These are phyloP conservation scores for Heliconius erato DNA, from an alignment of 2,888 invertebrate species.

Conservation along the genomic window DNA sequence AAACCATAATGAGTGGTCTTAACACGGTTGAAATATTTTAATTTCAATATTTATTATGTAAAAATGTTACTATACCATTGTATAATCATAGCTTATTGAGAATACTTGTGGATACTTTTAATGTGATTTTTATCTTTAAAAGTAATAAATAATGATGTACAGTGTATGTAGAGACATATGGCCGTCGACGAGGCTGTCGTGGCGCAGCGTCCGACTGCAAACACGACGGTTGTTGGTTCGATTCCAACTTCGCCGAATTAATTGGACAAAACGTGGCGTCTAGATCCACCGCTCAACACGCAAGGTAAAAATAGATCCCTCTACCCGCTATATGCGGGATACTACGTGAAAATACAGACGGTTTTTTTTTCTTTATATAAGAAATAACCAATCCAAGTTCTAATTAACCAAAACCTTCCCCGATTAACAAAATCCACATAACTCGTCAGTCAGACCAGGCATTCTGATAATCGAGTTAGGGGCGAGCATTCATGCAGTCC, in stretches of 20 bases:
- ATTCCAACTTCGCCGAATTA: too few species aligned
- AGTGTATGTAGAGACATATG: neutral
- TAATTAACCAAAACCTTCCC: conserved; percentile 6
- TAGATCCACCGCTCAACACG: neutral
- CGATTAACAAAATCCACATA: conserved; percentile 30
- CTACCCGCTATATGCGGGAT: neutral
- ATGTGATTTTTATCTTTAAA: neutral
- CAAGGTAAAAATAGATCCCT: neutral
- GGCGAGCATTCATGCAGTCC: conserved; percentile 23
- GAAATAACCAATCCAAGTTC: neutral
- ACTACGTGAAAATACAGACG: neutral
- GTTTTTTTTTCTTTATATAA: neutral
- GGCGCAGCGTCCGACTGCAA: neutral
- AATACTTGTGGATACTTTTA: neutral
- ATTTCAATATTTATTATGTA: neutral
- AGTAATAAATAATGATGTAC: neutral
- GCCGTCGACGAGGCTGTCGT: neutral
- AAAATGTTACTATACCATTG: neutral
- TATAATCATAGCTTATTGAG: neutral
- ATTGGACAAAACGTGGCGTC: neutral
- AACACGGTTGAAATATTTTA: conserved; percentile 4
- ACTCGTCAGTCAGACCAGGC: conserved; percentile 29
- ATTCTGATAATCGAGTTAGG: conserved; percentile 37
- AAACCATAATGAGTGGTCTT: neutral
- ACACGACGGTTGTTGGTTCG: neutral